Evolutionary conservation across 1,140 invertebrate genomes (phyloP).

Genomic region (Zaprionus camerounensis): DNA sequence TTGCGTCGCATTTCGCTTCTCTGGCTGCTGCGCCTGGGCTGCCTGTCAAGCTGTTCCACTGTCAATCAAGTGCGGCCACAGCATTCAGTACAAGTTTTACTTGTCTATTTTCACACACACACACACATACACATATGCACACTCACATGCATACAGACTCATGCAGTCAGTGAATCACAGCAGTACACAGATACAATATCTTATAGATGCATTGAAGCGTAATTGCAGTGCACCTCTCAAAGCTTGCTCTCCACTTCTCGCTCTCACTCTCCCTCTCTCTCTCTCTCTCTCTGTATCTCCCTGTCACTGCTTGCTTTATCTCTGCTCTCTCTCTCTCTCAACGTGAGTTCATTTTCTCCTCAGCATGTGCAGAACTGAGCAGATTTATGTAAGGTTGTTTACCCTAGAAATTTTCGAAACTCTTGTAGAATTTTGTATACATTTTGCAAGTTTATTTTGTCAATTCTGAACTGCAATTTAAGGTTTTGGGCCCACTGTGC

Average conservation of each 20-base stretch:
- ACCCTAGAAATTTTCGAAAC: conserved; percentile 14
- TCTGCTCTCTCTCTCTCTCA: conserved; percentile 16
- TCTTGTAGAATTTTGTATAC: background rate
- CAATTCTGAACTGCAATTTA: background rate
- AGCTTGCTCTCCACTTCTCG: background rate
- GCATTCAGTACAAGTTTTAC: conserved; percentile 37
- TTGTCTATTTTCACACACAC: conserved; percentile 33
- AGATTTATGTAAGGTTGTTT: conserved; percentile 20
- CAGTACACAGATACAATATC: conserved; percentile 69
- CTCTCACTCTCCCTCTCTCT: background rate
- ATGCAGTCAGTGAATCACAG: conserved; percentile 31
- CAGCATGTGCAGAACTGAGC: background rate
- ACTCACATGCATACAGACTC: conserved; percentile 25
- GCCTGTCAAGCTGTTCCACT: conserved; percentile 41
- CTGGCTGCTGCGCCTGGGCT: conserved; percentile 36
- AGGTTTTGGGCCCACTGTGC: conserved; percentile 3
- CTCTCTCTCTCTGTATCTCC: background rate
- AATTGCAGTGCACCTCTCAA: conserved; percentile 67
- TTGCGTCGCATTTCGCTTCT: conserved; percentile 7
- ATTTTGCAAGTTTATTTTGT: background rate
- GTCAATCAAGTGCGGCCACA: conserved; percentile 40
- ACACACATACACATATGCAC: conserved; percentile 11
- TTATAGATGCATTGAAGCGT: conserved; percentile 76
- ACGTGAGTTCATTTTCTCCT: conserved; percentile 13
- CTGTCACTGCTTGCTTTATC: conserved; percentile 22